Evolutionary conservation across 1,140 invertebrate species (phyloP), one percentile per base, ranked within the genome.

Genomic region (Tigriopus japonicus): DNA sequence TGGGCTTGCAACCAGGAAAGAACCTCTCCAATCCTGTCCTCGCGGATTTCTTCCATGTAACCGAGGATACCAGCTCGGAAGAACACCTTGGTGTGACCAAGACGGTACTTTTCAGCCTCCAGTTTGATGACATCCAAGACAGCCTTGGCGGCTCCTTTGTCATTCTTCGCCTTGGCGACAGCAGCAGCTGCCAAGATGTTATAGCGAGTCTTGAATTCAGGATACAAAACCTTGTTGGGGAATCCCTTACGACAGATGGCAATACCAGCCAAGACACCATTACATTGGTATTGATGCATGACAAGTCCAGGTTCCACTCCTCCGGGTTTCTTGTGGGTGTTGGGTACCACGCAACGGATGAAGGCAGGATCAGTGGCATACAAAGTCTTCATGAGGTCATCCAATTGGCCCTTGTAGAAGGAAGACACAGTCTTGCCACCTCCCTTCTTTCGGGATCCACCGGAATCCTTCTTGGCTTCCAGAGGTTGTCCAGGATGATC

Each of bases 181-280:
- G 80, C 84, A 70, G 81, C 79, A 63, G 90, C 87, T 69, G 86
- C 85, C 74, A 93, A 76, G 74, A 92, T 90, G 74, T 87, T 87
- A 80, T 93, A 93, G 77, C 86, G 89, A 63, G 45, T 42, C 76
- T 98, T 98, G 85, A 99, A 99, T 76, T 99, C 96, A 70, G 93
- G 88, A 78, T 98, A 99, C 65, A 92, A 81, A 87, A 98, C 95
- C 76, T 96, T 89, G 86, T 98, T 99, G 80, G 95, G 96, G 86
- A 98, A 99, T 75, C 96, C 96, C 82, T 99, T 99, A 77, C 96
- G 86, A 76, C 96, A 99, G 80, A 99, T 99, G 92, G 96, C 92
- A 80, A 99, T 99, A 78, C 96, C 96, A 86, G 99, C 96, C 81
- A 99, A 86, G 78, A 99, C 96, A 93, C 96, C 96, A 83, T 99